Percentiles rank a stretch among this genome's conserved stretches.
These are phyloP conservation scores for Nebria ingens DNA, from an alignment of 1,140 invertebrate genomes.

Conservation along the genomic window DNA sequence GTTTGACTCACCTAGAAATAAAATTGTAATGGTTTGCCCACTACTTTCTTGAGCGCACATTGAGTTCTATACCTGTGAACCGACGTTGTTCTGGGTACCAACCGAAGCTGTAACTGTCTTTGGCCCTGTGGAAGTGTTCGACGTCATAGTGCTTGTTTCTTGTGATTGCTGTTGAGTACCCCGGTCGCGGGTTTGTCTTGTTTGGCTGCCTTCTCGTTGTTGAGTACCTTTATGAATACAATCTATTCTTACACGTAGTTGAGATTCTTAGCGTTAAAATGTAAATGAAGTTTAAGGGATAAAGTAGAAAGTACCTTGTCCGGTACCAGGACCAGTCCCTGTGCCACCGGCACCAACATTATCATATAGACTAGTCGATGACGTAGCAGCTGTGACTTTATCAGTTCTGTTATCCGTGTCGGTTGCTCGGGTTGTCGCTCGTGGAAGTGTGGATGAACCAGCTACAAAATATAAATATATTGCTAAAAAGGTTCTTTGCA, in stretches of 20 bases:
- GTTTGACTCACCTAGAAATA: constrained; percentile 26
- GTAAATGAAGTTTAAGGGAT: background rate
- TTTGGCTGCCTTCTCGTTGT: constrained; percentile 29
- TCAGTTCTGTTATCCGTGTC: constrained; percentile 56
- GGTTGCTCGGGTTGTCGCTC: constrained; percentile 58
- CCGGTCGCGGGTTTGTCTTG: constrained; percentile 34
- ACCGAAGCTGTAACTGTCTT: constrained; percentile 50
- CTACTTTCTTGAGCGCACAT: background rate
- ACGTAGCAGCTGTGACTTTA: constrained; percentile 71
- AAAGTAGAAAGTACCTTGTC: constrained; percentile 43
- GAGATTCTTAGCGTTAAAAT: background rate
- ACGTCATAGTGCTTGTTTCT: constrained; percentile 52
- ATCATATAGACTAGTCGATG: constrained; percentile 82
- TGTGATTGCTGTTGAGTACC: constrained; percentile 48
- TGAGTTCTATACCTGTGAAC: background rate
- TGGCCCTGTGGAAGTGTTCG: constrained; percentile 42
- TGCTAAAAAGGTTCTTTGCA: no score
- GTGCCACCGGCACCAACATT: constrained; percentile 55
- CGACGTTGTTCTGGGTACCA: constrained; percentile 41
- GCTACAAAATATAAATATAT: constrained; percentile 29
- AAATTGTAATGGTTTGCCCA: background rate
- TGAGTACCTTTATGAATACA: constrained; percentile 22
- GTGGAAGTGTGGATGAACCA: constrained; percentile 69
- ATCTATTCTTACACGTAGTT: background rate
- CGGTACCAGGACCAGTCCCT: constrained; percentile 42